Base-by-base conservation (phyloP, 2,888 invertebrate species). In the Epirrita christyi region DNA sequence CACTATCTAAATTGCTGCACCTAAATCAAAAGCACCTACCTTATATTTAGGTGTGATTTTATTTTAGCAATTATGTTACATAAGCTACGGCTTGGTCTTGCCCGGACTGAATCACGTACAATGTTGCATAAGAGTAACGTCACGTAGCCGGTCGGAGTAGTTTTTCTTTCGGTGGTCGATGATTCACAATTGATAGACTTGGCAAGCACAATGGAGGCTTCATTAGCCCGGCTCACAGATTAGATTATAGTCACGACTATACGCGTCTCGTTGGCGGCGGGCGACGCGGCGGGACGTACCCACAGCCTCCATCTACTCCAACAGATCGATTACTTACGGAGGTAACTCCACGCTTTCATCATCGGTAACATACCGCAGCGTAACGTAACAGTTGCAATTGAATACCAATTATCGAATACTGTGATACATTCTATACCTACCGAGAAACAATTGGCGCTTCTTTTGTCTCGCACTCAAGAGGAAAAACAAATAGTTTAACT, bases 401-500 rank as follows among this genome's bases (percentile, higher is more conserved):
- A 56, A 60, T 59, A 57, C 48, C 58, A 59, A 62, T 58, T 63
- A 61, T 52, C 55, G 47, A 57, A 58, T 63, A 37, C 15, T 60
- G 51, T 53, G 54, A 61, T 61, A 61, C 55, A 37, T 58, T 60
- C 58, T 60, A n/a, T n/a, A 55, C 69, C 67, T 49, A 51, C 21
- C 37, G 55, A 36, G 45, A 60, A 56, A 61, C 45, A 55, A 75
- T 71, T 68, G 65, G 72, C 68, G 71, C 71, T 71, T 68, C 64
- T 69, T 76, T 83, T 85, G 80, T 85, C 76, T 81, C 72, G 77
- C 56, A 61, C 65, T 64, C 62, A 76, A 72, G 82, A 85, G 76
- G 83, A 86, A 86, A 89, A 89, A 87, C 86, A 91, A 89, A 90
- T 82, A 88, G 76, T 79, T 83, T 84, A 74, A 90, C 91, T 92